Percentiles rank a stretch among this genome's conserved stretches.
phyloP scores from a whole-genome alignment of 2,113 vertebrate species.

The Ochotona curzoniae region DNA sequence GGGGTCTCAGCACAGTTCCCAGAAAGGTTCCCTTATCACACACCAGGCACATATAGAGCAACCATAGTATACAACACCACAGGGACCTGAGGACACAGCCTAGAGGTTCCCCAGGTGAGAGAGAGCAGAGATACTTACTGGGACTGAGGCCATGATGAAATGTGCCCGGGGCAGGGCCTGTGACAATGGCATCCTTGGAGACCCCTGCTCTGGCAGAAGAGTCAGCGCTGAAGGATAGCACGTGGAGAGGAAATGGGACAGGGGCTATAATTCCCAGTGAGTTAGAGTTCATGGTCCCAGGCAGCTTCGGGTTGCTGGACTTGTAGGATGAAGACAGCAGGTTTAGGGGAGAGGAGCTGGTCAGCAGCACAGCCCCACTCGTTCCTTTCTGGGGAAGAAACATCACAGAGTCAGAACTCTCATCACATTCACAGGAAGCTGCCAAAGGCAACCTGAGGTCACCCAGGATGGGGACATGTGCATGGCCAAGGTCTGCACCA shows the following conservation, averaged over 20 bases:
- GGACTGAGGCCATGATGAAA: slow-evolving; percentile 91
- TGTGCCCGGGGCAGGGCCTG: slow-evolving; percentile 88
- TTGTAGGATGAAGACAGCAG: slow-evolving; percentile 90
- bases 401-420: slow-evolving; percentile 66
- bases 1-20: not conserved
- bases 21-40: slow-evolving; percentile 26
- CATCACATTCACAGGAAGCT: not conserved
- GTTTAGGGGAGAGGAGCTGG: slow-evolving; percentile 87
- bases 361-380: slow-evolving; percentile 87
- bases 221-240: slow-evolving; percentile 88
- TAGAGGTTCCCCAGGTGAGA: not conserved
- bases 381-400: slow-evolving; percentile 87
- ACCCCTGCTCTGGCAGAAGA: slow-evolving; percentile 85
- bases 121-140: slow-evolving; percentile 85
- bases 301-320: slow-evolving; percentile 86
- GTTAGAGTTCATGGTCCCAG: slow-evolving; percentile 85
- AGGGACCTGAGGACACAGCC: slow-evolving; percentile 18
- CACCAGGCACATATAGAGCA: slow-evolving; percentile 65
- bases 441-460: not conserved
- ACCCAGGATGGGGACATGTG: not conserved
- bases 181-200: slow-evolving; percentile 89
- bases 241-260: slow-evolving; percentile 87
- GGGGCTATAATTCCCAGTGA: slow-evolving; percentile 86
- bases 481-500: accelerated
- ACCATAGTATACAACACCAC: slow-evolving; percentile 34